Base-by-base conservation (phyloP, 2,888 invertebrate genomes). In the Archips crataeganus region DNA sequence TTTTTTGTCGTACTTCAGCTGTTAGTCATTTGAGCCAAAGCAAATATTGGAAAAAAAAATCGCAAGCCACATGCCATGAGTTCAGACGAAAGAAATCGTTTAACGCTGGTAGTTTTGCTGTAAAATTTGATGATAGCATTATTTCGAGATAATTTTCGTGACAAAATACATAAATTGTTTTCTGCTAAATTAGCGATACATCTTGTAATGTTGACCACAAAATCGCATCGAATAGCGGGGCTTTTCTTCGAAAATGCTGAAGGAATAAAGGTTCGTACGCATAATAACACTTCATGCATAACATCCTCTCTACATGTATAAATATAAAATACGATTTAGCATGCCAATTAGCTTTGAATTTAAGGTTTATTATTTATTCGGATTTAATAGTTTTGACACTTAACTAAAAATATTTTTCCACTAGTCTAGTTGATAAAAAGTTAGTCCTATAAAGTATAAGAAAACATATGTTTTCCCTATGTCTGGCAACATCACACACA, bases 161-260 rank as follows among this genome's bases (percentile, higher is more conserved):
- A 11, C 13, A 47, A 67, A 68, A n/a, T 34, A n/a, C 23, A 11
- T 32, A n/a, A 67, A 72, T 47, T 34, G 47, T 42, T 73, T 73
- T 63, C 59, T 63, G 62, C 32, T 59, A 42, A 68, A 59, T 63
- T 63, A n/a, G 32, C 63, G 47, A 72, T 45, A 59, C 59, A 63
- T 73, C 59, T 72, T 42, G 63, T 68, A 68, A 73, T 51, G 32
- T 13, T 32, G 39, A 68, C 73, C 59, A 59, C 73, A 73, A 63
- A 68, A 68, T 63, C 57, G n/a, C 32, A 32, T 32, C 49, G 63
- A 10, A 57, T 23, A 57, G 4, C 57, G 34, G 45, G 49, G 34
- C 54, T 34, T 39, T 39, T 39, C 39, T 39, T 5, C 39, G 39
- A 39, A 39, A 39, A 39, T 39, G 3, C 39, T 39, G 39, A 39